These are phyloP conservation scores for Plebejus melissa DNA, from an alignment of 2,888 invertebrate species.

Conservation along the genomic window DNA sequence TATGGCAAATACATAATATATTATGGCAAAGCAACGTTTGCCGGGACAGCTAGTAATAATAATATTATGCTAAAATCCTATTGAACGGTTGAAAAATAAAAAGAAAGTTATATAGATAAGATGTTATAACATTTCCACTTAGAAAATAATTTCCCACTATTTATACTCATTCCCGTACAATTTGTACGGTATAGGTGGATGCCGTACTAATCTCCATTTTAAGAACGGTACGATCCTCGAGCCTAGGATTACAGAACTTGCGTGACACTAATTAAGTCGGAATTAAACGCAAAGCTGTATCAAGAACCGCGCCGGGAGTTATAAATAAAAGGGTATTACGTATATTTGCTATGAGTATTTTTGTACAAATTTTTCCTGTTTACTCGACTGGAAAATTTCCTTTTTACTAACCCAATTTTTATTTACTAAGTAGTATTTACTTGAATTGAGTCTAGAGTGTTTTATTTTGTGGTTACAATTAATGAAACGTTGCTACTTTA, in stretches of 20 bases:
- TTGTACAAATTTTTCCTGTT: constrained; percentile 3
- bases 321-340: constrained; percentile 76
- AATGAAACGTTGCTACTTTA: background rate
- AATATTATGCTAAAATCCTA: too few species aligned
- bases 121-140: constrained; percentile 15
- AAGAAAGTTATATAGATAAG: too few species aligned
- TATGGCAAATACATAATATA: too few species aligned
- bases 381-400: background rate
- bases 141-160: background rate
- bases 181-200: constrained; percentile 65
- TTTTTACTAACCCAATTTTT: background rate
- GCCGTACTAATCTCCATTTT: constrained; percentile 76
- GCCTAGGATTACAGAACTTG: constrained; percentile 78
- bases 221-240: constrained; percentile 74
- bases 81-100: too few species aligned
- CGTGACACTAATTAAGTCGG: constrained; percentile 79
- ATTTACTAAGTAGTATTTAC: background rate
- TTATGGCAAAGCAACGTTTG: too few species aligned
- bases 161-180: background rate
- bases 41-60: too few species aligned
- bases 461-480: background rate
- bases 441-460: background rate
- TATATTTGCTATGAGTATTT: constrained; percentile 56
- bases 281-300: constrained; percentile 76
- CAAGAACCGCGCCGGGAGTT: constrained; percentile 73